These are phyloP conservation scores for Daktulosphaira vitifoliae DNA, from an alignment of 1,140 invertebrate species.

Conservation along the genomic window DNA sequence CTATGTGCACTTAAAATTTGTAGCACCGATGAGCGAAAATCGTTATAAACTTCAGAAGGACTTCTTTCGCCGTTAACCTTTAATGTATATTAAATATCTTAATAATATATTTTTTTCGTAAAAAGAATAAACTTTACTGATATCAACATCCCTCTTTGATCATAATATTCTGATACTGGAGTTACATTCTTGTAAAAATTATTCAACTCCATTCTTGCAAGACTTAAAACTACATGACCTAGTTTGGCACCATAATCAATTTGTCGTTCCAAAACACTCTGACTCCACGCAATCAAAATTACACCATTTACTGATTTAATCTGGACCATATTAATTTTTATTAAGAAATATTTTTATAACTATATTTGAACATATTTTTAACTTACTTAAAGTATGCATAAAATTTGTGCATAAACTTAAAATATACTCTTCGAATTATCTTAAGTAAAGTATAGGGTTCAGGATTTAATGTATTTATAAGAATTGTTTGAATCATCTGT, in stretches of 20 bases:
- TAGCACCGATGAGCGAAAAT: conserved; percentile 64
- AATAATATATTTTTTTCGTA: too few relatives aligned
- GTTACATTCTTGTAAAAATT: conserved; percentile 84
- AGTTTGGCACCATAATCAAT: conserved; percentile 81
- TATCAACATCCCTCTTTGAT: conserved; percentile 71
- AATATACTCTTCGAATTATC: too few relatives aligned
- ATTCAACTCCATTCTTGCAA: conserved; percentile 75
- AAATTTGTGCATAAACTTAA: too few relatives aligned
- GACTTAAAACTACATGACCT: conserved; percentile 72
- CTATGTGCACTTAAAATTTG: conserved; percentile 49
- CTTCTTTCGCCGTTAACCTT: conserved; percentile 75
- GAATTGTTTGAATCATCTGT: too few relatives aligned
- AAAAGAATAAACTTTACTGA: conserved; percentile 50
- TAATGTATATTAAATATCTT: too few relatives aligned
- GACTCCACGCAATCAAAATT: conserved; percentile 73
- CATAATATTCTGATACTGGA: conserved; percentile 81
- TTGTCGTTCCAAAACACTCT: conserved; percentile 72
- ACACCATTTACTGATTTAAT: conserved; percentile 79
- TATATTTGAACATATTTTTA: too few relatives aligned
- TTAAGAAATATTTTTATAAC: too few relatives aligned
- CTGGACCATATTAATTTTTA: conserved; percentile 47
- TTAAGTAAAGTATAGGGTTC: too few relatives aligned
- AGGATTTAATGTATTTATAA: too few relatives aligned
- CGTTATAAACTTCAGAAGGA: conserved; percentile 69
- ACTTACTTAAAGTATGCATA: too few relatives aligned